Conservation (phyloP, 1,140 invertebrate genomes). For the Ostrea edulis region DNA sequence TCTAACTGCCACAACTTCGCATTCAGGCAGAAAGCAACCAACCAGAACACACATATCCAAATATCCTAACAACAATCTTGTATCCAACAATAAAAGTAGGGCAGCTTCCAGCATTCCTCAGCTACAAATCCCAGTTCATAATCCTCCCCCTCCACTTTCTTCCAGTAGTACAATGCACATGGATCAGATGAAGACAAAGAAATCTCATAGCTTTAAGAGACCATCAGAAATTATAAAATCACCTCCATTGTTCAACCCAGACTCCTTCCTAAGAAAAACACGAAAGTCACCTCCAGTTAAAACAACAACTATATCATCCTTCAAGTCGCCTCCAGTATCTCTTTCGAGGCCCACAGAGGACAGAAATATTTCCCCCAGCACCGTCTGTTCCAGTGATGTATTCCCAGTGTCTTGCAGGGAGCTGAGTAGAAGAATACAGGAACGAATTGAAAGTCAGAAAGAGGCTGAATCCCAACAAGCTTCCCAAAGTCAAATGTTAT, state of each 20-base stretch:
- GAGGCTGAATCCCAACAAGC: background rate
- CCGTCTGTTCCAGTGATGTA: constrained; percentile 17
- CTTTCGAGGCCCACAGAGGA: background rate
- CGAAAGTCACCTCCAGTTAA: constrained; percentile 3
- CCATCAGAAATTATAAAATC: constrained; percentile 30
- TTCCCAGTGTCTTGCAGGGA: constrained; percentile 4
- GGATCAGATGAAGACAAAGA: background rate
- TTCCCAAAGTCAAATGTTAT: background rate
- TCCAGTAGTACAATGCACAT: background rate
- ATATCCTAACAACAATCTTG: background rate
- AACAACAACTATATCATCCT: background rate
- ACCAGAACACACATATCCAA: background rate
- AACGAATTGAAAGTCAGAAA: background rate
- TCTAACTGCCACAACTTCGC: background rate
- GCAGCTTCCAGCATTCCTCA: background rate
- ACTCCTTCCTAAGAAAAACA: constrained; percentile 1
- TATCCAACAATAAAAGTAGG: background rate
- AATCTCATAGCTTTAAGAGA: background rate
- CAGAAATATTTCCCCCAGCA: background rate
- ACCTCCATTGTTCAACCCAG: background rate
- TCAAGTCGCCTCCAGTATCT: constrained; percentile 1
- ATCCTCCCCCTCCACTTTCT: background rate
- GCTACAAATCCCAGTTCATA: background rate
- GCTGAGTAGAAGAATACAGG: background rate
- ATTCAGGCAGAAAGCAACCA: background rate